Conservation (phyloP, 2,888 invertebrate genomes). For the Schizaphis graminum region DNA sequence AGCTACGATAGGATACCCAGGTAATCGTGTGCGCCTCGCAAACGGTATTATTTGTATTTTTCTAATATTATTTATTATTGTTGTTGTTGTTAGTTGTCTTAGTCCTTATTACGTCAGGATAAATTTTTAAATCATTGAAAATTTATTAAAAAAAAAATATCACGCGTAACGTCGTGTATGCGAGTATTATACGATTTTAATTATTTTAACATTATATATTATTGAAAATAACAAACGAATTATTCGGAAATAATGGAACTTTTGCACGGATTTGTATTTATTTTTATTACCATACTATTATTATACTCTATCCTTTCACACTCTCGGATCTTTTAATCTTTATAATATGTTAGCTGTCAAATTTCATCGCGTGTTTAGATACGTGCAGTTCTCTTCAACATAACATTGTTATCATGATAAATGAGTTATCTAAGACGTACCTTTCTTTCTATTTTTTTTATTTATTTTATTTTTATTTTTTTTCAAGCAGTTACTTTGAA, state of each 20-base stretch:
- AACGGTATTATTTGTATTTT: neutral
- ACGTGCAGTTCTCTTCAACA: neutral
- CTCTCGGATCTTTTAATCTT: neutral
- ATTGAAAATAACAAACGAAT: neutral
- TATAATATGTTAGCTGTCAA: neutral
- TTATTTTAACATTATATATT: neutral
- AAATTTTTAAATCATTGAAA: too few relatives aligned
- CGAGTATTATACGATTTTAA: too few relatives aligned
- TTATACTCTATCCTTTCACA: neutral
- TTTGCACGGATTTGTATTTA: neutral
- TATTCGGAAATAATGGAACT: neutral
- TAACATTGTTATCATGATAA: neutral
- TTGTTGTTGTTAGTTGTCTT: neutral
- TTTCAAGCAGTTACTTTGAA: neutral
- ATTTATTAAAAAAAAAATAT: neutral
- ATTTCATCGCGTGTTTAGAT: neutral
- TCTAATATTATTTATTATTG: neutral
- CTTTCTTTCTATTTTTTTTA: neutral
- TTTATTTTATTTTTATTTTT: neutral
- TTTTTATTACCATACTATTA: neutral
- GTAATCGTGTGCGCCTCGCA: constrained; percentile 71
- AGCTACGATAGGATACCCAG: constrained; percentile 92
- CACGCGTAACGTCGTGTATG: neutral
- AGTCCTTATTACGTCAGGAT: neutral
- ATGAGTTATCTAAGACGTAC: neutral